Evolutionary conservation across 2,113 vertebrate genomes (phyloP).

Genomic region (Oxygymnocypris stewartii): DNA sequence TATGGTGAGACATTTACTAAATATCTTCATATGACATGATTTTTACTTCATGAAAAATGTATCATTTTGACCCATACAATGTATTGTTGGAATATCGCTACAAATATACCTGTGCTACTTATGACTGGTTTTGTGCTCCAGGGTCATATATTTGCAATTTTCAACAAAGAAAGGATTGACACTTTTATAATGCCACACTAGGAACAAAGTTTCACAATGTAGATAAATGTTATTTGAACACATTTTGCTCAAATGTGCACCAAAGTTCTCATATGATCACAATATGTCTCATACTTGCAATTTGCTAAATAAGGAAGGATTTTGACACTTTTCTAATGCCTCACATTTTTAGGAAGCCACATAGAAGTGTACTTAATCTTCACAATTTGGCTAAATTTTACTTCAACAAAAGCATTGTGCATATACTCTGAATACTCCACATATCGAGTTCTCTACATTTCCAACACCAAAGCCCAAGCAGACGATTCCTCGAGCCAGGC

Average conservation of each 20-base stretch:
- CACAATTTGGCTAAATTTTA: neutral
- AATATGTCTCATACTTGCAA: neutral
- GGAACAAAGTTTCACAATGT: neutral
- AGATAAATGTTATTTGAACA: neutral
- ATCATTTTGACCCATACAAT: too few species aligned
- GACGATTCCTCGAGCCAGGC: neutral
- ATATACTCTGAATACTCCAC: neutral
- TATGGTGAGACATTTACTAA: too few species aligned
- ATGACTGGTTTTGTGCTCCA: too few species aligned
- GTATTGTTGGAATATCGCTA: too few species aligned
- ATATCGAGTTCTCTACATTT: neutral
- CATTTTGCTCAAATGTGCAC: neutral
- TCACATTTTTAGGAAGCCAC: neutral
- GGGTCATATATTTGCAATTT: neutral
- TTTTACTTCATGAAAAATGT: too few species aligned
- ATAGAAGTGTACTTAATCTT: neutral
- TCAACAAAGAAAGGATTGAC: neutral
- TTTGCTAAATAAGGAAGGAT: neutral
- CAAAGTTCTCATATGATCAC: neutral
- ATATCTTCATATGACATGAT: too few species aligned
- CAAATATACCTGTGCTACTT: too few species aligned
- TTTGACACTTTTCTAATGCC: neutral
- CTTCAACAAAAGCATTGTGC: conserved; percentile 9
- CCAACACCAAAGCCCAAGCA: neutral
- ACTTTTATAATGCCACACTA: neutral